Percentiles rank a stretch among this genome's conserved stretches.
These are phyloP conservation scores for Pristiophorus japonicus DNA, from an alignment of 2,113 vertebrate species.

Conservation along the genomic window DNA sequence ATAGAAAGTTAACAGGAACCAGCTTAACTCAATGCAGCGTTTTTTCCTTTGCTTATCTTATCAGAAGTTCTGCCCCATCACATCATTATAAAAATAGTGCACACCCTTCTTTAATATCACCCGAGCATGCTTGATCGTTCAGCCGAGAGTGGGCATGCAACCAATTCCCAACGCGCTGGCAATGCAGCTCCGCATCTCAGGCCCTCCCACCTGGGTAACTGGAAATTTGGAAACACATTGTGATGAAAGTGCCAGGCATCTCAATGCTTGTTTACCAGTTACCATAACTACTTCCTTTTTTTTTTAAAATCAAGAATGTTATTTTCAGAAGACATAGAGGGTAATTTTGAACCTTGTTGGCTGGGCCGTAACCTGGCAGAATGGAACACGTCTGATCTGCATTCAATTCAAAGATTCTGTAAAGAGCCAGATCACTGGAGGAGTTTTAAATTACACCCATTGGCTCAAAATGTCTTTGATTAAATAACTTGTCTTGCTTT, in stretches of 20 bases:
- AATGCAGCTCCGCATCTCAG: not conserved
- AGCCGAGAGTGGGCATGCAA: not conserved
- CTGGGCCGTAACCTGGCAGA: not conserved
- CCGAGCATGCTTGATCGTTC: not conserved
- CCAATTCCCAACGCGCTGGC: not conserved
- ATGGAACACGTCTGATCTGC: not conserved
- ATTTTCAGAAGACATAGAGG: not conserved
- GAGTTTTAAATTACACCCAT: no score
- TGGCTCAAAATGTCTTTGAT: no score
- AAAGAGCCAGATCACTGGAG: not conserved
- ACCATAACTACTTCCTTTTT: not conserved
- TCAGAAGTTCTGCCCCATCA: not conserved
- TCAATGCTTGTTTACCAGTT: not conserved
- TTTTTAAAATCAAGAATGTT: no score
- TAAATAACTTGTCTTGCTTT: no score
- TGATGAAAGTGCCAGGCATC: not conserved
- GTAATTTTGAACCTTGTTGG: not conserved
- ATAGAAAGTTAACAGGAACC: not conserved
- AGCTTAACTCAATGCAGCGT: not conserved
- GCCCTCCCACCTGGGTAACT: not conserved
- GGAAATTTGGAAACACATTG: not conserved
- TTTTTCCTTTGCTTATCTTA: not conserved
- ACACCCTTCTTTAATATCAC: not conserved
- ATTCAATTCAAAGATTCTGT: not conserved
- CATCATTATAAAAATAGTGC: not conserved